Percentiles rank a stretch among this genome's conserved stretches.
Evolutionary conservation across 1,140 invertebrate genomes (phyloP).

Genomic region (Pectinophora gossypiella): DNA sequence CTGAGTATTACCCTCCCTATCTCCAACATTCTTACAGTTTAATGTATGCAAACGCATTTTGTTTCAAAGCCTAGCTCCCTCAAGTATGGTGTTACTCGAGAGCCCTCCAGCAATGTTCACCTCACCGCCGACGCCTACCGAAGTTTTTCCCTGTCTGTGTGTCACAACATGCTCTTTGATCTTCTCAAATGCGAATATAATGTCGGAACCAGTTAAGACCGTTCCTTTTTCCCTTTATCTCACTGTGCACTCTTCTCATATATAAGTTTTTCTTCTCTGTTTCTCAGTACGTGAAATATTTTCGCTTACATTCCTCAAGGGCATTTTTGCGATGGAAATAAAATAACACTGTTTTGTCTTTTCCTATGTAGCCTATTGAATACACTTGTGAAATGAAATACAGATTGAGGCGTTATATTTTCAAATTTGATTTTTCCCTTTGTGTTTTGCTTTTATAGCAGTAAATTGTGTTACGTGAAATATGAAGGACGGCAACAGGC

Average conservation of each 20-base stretch:
- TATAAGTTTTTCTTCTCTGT: conserved; percentile 47
- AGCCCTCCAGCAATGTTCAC: conserved; percentile 50
- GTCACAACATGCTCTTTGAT: conserved; percentile 71
- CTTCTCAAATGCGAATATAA: conserved; percentile 69
- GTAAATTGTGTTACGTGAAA: conserved; percentile 32
- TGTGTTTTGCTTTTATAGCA: conserved; percentile 5
- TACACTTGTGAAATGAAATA: conserved; percentile 51
- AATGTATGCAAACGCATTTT: conserved; percentile 75
- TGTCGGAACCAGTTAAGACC: conserved; percentile 64
- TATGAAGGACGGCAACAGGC: conserved; percentile 25
- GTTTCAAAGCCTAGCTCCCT: conserved; percentile 71
- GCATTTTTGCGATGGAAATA: conserved; percentile 41
- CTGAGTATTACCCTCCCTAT: conserved; percentile 56
- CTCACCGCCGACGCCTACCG: conserved; percentile 30
- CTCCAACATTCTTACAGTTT: conserved; percentile 72
- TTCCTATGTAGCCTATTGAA: conserved; percentile 48
- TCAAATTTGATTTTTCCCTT: conserved; percentile 35
- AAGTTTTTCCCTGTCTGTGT: conserved; percentile 53
- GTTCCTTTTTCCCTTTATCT: conserved; percentile 52
- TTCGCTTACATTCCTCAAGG: conserved; percentile 41
- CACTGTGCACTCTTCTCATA: conserved; percentile 28
- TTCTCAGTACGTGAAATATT: conserved; percentile 36
- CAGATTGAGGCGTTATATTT: conserved; percentile 40
- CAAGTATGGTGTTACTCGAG: conserved; percentile 57
- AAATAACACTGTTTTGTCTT: conserved; percentile 54